Evolutionary conservation across 2,113 vertebrate species (phyloP), one percentile per base, ranked within the genome.

Genomic region (Carollia perspicillata): DNA sequence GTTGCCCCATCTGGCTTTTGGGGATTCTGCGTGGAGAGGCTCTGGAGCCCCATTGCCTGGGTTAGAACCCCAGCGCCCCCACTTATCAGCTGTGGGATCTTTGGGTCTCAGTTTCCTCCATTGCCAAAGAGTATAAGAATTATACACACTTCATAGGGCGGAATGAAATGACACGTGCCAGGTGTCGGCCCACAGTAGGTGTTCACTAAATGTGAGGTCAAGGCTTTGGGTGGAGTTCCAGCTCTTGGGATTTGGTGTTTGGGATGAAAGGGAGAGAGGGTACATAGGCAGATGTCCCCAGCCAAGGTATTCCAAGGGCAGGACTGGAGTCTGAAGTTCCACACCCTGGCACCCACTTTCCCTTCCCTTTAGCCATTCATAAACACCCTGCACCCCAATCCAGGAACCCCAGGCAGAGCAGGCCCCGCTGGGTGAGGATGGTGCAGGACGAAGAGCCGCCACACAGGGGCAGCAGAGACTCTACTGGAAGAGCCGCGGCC

Each of bases 391-490:
- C 7, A 35, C 1, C 28, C 6, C 23, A 30, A 66, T 20, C 33
- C 28, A 9, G n/a, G 81, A 87, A 44, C 18, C 26, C 60, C 28
- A 12, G 5, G 35, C 49, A 26, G n/a, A 68, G 8, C 42, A 1
- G 3, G 22, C 20, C 33, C 35, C 8, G 7, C 3, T 1, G 4
- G 10, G 1, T 3, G 11, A 74, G 42, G 63, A 33, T 7, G 1
- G 33, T 71, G 84, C 89, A 97, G 92, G 51, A 66, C 93, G 55
- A 53, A 58, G 12, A 81, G 77, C 2, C 5, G 55, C 96, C 97
- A 96, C 89, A 51, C 0, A 4, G 63, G 74, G 91, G 95, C 94
- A 96, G 97, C 93, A 94, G 89, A 97, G 81, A 94, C 10, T 5
- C 9, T 0, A 37, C 13, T n/a, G 20, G 51, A 55, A 71, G 23